These are phyloP conservation scores for Seriola dumerili DNA, from an alignment of 2,113 vertebrate species.

Conservation along the genomic window DNA sequence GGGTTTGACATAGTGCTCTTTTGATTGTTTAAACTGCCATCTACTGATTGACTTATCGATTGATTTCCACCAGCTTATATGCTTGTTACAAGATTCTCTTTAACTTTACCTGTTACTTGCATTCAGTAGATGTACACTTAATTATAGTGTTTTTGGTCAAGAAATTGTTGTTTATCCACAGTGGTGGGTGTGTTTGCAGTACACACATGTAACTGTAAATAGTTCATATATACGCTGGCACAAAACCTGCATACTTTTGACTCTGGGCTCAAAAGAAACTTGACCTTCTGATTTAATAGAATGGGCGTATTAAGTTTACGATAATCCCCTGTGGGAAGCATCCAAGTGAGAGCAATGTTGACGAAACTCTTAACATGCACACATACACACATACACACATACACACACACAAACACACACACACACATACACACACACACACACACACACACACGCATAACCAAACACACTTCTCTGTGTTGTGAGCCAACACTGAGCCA, in stretches of 20 bases:
- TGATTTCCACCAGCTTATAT: background rate
- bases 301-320: conserved; percentile 43
- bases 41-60: background rate
- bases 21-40: background rate
- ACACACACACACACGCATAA: background rate
- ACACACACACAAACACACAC: conserved; percentile 17
- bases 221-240: background rate
- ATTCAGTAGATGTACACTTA: background rate
- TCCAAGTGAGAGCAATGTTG: conserved; percentile 33
- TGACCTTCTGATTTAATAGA: conserved; percentile 42
- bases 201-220: background rate
- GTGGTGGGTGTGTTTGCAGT: background rate
- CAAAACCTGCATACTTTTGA: conserved; percentile 12
- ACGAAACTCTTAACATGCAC: conserved; percentile 19
- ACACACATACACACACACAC: conserved; percentile 17
- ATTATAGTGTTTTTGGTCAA: background rate
- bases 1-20: background rate
- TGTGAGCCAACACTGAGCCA: conserved; percentile 21
- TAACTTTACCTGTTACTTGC: background rate
- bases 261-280: conserved; percentile 32
- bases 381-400: background rate
- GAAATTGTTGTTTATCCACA: background rate
- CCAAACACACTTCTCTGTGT: conserved; percentile 31
- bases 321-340: conserved; percentile 34
- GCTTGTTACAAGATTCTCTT: background rate